These are phyloP conservation scores for Lamprotornis superbus DNA, from an alignment of 2,113 vertebrate species.

Conservation along the genomic window DNA sequence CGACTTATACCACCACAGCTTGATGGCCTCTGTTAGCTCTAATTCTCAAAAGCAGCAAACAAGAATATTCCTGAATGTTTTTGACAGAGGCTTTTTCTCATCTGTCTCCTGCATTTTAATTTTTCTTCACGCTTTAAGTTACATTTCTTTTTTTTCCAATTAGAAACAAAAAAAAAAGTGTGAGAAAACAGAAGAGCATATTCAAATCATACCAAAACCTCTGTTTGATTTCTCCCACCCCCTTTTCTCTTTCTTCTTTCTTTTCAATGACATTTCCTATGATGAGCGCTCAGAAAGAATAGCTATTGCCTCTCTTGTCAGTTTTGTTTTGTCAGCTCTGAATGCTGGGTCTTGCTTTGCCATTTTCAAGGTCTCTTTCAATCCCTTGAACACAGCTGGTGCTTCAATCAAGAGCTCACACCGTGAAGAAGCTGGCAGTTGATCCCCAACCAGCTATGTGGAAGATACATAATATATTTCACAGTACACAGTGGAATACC, in stretches of 20 bases:
- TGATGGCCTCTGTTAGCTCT: not conserved
- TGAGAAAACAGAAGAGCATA: constrained; percentile 14
- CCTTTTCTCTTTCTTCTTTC: constrained; percentile 1
- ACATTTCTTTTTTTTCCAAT: not conserved
- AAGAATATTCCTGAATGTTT: not conserved
- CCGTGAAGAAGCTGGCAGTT: constrained; percentile 69
- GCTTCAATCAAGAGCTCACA: constrained; percentile 74
- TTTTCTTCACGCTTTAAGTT: not conserved
- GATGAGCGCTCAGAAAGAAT: constrained; percentile 62
- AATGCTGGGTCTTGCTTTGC: constrained; percentile 70
- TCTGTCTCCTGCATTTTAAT: not conserved
- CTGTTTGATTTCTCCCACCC: not conserved
- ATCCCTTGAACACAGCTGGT: constrained; percentile 72
- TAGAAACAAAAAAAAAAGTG: not conserved
- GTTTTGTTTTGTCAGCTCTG: constrained; percentile 72
- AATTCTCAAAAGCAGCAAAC: not conserved
- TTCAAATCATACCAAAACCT: constrained; percentile 24
- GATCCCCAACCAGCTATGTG: constrained; percentile 60
- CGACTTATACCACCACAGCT: not conserved
- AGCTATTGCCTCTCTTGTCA: constrained; percentile 63
- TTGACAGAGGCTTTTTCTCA: not conserved
- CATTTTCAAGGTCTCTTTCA: constrained; percentile 79
- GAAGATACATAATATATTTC: constrained; percentile 66
- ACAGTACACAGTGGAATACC: constrained; percentile 54
- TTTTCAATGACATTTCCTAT: constrained; percentile 62